Percentiles rank a stretch among this genome's conserved stretches.
Conservation (phyloP, 1,140 invertebrate species). For the Littorina saxatilis region DNA sequence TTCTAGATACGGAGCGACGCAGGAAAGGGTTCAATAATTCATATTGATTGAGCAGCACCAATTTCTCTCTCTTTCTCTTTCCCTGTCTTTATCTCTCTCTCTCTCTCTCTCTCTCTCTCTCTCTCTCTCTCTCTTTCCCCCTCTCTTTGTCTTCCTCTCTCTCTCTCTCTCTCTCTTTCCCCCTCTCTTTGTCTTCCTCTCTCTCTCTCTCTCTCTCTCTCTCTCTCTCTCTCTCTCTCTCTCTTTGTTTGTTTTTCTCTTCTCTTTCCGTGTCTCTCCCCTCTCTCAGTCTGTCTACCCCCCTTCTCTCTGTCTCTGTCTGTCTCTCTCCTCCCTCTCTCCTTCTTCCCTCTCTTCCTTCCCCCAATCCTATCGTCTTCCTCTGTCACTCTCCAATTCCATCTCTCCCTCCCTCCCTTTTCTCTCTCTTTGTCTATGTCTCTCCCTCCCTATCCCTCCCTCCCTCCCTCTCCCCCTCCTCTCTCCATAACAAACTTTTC, state of each 20-base stretch:
- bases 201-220: slow-evolving; percentile 28
- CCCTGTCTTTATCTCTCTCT: no score
- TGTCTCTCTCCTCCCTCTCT: no score
- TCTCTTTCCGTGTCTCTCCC: no score
- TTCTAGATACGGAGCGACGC: no score
- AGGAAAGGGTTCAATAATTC: no score
- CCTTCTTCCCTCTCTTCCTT: neutral
- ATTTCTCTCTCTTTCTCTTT: neutral
- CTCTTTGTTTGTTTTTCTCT: no score
- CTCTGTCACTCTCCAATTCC: neutral
- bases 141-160: no score
- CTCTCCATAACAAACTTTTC: no score
- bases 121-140: neutral
- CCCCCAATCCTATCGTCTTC: neutral
- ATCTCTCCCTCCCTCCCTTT: slow-evolving; percentile 6
- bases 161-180: no score
- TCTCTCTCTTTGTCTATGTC: slow-evolving; percentile 6
- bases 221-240: slow-evolving; percentile 6
- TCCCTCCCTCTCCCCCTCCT: neutral
- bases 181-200: no score
- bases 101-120: neutral
- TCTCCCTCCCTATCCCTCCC: slow-evolving; percentile 5
- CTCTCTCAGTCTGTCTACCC: neutral
- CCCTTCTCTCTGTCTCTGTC: neutral
- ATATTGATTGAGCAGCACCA: no score